Percentiles rank a stretch among this genome's conserved stretches.
These are phyloP conservation scores for Delia radicum DNA, from an alignment of 1,140 invertebrate genomes.

Conservation along the genomic window DNA sequence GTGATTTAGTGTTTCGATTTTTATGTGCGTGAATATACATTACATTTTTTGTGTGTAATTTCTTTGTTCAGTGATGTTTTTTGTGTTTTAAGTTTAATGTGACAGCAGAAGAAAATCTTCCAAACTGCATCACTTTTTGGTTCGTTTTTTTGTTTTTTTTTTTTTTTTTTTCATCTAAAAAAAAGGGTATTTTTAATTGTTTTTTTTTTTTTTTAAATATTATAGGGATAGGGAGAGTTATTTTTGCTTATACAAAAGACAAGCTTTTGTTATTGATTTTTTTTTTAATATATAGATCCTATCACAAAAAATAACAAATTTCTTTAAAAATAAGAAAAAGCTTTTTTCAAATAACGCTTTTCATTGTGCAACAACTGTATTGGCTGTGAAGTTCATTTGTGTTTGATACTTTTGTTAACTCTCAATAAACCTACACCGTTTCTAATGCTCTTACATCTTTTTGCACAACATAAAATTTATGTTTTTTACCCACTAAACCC, in stretches of 20 bases:
- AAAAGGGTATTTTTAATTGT: neutral
- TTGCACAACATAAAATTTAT: conserved; percentile 94
- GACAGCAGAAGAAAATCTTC: neutral
- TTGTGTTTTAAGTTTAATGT: conserved; percentile 1
- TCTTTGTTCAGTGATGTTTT: neutral
- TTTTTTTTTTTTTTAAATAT: neutral
- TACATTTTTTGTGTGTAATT: neutral
- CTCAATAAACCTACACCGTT: conserved; percentile 34
- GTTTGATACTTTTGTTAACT: neutral
- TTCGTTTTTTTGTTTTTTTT: neutral
- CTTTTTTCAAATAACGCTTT: neutral
- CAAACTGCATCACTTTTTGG: conserved; percentile 1
- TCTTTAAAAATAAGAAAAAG: neutral
- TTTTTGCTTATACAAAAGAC: neutral
- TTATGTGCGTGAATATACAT: neutral
- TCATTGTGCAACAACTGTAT: neutral
- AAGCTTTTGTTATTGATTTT: neutral
- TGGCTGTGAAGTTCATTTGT: neutral
- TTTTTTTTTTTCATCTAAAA: neutral
- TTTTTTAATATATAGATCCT: neutral
- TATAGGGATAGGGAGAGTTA: neutral
- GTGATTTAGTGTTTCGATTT: neutral
- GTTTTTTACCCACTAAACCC: conserved; percentile 88
- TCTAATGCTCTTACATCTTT: conserved; percentile 71
- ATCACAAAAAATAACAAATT: conserved; percentile 18